These are phyloP conservation scores for Hypselothyrea guttata DNA, from an alignment of 2,888 invertebrate genomes.

Conservation along the genomic window DNA sequence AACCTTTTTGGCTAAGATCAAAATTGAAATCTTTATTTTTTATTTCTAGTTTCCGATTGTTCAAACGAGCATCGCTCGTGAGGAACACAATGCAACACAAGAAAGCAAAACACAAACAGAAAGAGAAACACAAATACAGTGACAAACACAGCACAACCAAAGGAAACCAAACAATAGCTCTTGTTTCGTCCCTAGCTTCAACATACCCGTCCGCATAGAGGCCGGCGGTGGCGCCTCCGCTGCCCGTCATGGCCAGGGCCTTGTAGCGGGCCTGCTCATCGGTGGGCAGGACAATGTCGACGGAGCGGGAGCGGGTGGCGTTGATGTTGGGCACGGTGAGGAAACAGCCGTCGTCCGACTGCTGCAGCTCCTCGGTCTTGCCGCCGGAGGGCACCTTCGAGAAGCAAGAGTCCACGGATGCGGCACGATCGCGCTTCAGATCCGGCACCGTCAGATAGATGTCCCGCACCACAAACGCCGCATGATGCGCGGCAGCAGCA, in stretches of 20 bases:
- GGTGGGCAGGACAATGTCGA: constrained; percentile 93
- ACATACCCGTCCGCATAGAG: constrained; percentile 61
- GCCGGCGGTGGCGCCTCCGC: constrained; percentile 27
- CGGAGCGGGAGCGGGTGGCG: constrained; percentile 89
- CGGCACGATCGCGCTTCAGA: constrained; percentile 91
- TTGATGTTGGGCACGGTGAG: constrained; percentile 88
- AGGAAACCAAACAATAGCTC: background rate
- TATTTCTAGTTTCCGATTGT: too few species aligned
- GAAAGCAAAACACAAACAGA: constrained; percentile 11
- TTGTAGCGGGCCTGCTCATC: constrained; percentile 93
- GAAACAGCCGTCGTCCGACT: constrained; percentile 84
- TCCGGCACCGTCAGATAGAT: constrained; percentile 92
- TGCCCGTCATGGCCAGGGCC: constrained; percentile 88
- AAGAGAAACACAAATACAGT: constrained; percentile 18
- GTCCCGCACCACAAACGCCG: constrained; percentile 85
- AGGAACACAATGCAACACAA: background rate
- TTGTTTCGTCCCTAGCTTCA: background rate
- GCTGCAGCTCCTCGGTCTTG: constrained; percentile 86
- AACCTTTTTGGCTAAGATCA: too few species aligned
- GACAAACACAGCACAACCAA: constrained; percentile 13
- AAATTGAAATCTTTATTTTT: too few species aligned
- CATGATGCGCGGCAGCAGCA: constrained; percentile 50
- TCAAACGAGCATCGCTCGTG: too few species aligned
- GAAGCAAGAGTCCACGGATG: constrained; percentile 94
- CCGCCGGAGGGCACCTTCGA: constrained; percentile 88